Conservation (phyloP, 1,140 invertebrate species). For the Camponotus floridanus region DNA sequence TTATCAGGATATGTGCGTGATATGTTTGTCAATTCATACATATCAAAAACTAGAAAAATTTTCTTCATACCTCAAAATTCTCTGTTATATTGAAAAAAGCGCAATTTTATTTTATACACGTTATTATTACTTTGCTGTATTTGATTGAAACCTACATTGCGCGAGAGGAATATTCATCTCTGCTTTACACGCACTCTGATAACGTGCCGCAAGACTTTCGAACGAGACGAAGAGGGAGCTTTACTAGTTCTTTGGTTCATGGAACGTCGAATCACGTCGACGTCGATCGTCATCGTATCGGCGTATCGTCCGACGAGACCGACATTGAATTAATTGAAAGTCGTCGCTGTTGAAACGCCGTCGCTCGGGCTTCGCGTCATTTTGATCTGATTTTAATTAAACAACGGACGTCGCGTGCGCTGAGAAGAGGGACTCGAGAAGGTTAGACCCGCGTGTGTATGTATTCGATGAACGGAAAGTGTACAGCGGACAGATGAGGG, state of each 20-base stretch:
- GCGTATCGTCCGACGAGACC: conserved; percentile 18
- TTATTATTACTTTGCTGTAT: not conserved
- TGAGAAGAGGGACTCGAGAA: conserved; percentile 23
- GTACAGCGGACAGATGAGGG: not conserved
- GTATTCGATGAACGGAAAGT: conserved; percentile 7
- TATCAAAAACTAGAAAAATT: not conserved
- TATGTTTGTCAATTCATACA: not conserved
- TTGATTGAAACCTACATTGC: not conserved
- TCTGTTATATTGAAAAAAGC: not conserved
- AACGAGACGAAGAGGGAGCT: not conserved
- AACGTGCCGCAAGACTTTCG: not conserved
- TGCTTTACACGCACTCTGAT: not conserved
- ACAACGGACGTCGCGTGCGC: conserved; percentile 52
- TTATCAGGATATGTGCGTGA: not conserved
- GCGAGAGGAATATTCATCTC: not conserved
- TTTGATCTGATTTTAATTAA: conserved; percentile 73
- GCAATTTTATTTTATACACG: not conserved
- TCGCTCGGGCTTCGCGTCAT: conserved; percentile 47
- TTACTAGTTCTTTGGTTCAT: conserved; percentile 24
- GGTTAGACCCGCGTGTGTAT: not conserved
- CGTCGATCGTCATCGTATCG: conserved; percentile 23
- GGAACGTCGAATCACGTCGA: conserved; percentile 31
- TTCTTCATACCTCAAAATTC: not conserved
- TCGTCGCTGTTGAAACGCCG: conserved; percentile 42
- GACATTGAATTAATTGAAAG: conserved; percentile 76